Conservation (phyloP, 2,113 vertebrate genomes). For the Patagioenas fasciata region DNA sequence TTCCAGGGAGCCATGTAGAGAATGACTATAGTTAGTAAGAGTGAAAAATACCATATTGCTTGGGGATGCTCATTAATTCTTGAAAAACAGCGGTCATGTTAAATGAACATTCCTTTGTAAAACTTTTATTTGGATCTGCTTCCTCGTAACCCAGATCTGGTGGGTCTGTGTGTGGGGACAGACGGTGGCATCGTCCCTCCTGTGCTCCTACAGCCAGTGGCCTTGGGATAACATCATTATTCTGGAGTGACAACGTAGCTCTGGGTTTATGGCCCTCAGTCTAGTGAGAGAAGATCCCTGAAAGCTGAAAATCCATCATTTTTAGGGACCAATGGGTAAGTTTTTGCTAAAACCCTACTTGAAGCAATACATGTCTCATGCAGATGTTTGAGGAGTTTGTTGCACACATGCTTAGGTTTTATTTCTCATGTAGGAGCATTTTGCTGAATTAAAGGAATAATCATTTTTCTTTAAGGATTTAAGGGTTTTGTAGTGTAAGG, state of each 20-base stretch:
- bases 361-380: fast-evolving
- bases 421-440: not conserved
- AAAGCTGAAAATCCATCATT: fast-evolving
- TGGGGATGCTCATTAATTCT: fast-evolving
- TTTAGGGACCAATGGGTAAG: not conserved
- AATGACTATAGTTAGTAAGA: not conserved
- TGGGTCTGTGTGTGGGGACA: not conserved
- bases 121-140: not conserved
- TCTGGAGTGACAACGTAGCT: not conserved
- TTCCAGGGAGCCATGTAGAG: not conserved
- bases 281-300: not conserved
- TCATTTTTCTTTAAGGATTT: not conserved
- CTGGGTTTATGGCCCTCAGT: not conserved
- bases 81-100: not conserved
- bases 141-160: too few species aligned
- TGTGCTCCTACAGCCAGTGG: fast-evolving
- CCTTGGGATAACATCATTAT: fast-evolving
- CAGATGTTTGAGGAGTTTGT: not conserved
- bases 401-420: not conserved
- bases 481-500: not conserved
- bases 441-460: not conserved
- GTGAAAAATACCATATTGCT: not conserved
- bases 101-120: not conserved
- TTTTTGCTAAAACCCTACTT: not conserved
- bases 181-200: fast-evolving